Conservation (phyloP, 2,113 vertebrate genomes). For the Syrmaticus mikado region DNA sequence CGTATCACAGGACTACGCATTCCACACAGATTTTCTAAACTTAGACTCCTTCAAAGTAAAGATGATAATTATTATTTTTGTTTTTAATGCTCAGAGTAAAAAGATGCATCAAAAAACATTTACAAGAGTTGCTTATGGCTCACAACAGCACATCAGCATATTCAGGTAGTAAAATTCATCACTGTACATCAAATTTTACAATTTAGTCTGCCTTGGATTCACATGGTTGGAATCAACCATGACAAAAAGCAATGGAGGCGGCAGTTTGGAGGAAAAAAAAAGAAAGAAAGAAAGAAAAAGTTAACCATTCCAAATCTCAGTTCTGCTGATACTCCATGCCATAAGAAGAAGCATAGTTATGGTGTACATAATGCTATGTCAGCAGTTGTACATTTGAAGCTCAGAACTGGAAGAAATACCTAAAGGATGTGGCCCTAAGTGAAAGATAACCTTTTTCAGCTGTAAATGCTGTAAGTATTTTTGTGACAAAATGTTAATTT, state of each 20-base stretch:
- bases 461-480: not conserved
- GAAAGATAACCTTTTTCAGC: not conserved
- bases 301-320: not conserved
- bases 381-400: not conserved
- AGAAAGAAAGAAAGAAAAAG: not conserved
- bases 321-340: not conserved
- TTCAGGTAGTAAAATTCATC: not conserved
- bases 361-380: not conserved
- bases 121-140: not conserved
- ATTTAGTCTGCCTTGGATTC: not conserved
- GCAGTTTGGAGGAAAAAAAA: not conserved
- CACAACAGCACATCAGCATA: not conserved
- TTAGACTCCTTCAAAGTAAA: not conserved
- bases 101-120: not conserved
- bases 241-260: not conserved
- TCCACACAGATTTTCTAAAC: not conserved
- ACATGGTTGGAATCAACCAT: not conserved
- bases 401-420: slow-evolving; percentile 6
- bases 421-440: slow-evolving; percentile 59
- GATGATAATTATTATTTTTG: not conserved
- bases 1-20: not conserved
- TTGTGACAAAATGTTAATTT: not conserved
- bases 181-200: not conserved
- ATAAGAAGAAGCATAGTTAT: not conserved
- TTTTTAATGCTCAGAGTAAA: not conserved